phyloP scores from a whole-genome alignment of 64 coral and sea anemone species.

The Porites australiensis region DNA sequence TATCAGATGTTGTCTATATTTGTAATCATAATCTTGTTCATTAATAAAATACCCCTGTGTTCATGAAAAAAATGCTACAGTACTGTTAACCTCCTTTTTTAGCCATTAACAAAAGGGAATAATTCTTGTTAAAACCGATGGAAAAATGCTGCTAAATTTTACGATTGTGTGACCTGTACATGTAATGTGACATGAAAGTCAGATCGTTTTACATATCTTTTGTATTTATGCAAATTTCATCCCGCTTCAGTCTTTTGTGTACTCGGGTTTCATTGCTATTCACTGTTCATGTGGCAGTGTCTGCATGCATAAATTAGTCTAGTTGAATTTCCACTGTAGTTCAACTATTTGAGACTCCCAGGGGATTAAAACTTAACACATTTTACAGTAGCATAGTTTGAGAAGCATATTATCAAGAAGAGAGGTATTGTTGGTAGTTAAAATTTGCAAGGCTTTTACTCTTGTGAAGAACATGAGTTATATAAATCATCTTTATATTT shows the following conservation, averaged over 20 bases:
- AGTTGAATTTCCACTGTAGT: neutral
- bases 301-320: neutral
- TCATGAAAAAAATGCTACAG: too few species aligned
- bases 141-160: too few species aligned
- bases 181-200: neutral
- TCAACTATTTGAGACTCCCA: neutral
- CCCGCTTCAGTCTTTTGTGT: neutral
- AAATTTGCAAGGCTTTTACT: too few species aligned
- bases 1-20: too few species aligned
- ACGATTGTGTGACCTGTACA: neutral
- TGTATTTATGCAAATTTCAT: constrained; percentile 17
- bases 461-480: too few species aligned
- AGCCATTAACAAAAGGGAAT: too few species aligned
- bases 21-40: too few species aligned
- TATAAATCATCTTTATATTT: too few species aligned
- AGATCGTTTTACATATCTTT: neutral
- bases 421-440: neutral
- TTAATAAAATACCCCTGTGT: too few species aligned
- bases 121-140: too few species aligned
- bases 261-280: constrained; percentile 14
- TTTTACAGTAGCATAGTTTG: neutral
- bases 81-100: too few species aligned
- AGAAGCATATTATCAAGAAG: neutral
- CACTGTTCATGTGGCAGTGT: neutral
- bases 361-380: neutral